A percentile compares a stretch with the other conserved stretches of the same genome.
Evolutionary conservation across 2,113 vertebrate species (phyloP).

Genomic region (Mormoops blainvillei): DNA sequence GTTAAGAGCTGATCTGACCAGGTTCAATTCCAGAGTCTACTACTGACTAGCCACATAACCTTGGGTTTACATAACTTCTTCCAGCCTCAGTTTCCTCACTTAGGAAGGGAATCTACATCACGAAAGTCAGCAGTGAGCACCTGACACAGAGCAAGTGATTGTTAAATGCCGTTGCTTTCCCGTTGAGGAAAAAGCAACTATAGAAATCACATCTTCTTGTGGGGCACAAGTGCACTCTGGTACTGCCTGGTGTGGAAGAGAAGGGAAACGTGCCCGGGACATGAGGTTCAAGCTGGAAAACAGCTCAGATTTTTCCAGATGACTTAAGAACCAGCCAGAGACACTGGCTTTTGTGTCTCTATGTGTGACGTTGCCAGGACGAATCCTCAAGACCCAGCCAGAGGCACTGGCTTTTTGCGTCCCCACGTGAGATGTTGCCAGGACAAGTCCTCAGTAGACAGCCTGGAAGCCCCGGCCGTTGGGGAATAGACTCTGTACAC

Average conservation of each 20-base stretch:
- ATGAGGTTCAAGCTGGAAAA: not conserved
- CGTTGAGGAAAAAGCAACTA: not conserved
- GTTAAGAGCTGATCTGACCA: not conserved
- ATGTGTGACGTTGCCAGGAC: not conserved
- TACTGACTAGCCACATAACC: not conserved
- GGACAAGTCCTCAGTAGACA: not conserved
- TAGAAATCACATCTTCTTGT: accelerated
- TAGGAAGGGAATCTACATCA: not conserved
- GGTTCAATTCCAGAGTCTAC: not conserved
- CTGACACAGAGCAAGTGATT: not conserved
- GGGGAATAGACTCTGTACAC: not conserved
- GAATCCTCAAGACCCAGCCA: not conserved
- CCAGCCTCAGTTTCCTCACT: not conserved
- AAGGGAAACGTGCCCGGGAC: too few relatives aligned
- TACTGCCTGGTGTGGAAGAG: not conserved
- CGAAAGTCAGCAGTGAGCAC: not conserved
- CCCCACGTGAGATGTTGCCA: not conserved
- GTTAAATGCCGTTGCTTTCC: not conserved
- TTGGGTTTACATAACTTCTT: not conserved
- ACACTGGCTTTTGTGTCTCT: not conserved
- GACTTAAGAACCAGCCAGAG: not conserved
- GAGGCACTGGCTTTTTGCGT: not conserved
- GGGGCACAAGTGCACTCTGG: not conserved
- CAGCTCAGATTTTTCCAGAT: not conserved
- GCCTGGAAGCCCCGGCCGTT: not conserved